Base-by-base conservation (phyloP, 2,113 vertebrate genomes). In the Spea multiplicata region DNA sequence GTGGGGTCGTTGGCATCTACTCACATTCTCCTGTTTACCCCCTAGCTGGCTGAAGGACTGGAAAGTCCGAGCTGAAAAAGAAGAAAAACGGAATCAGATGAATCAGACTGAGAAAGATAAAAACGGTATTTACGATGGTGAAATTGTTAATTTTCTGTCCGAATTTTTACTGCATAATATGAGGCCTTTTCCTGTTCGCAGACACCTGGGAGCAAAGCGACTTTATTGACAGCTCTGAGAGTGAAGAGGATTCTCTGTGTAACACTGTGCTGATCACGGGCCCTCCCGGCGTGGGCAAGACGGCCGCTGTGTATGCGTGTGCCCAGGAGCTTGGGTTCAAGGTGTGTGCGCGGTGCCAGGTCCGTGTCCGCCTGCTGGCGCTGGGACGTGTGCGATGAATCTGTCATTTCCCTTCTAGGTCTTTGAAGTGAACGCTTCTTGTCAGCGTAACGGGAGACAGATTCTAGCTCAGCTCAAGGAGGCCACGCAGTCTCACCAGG, bases 391-490 rank as follows among this genome's bases (percentile, higher is more conserved):
- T 30, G 6, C 30, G 64, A 3, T 8, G 8, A 4, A 7, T 17
- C 17, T 9, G 6, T 8, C 3, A 44, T 44, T 14, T 64, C 65
- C 14, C 0, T 49, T 87, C 48, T 80, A 98, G 96, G 94, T 98
- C 80, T 97, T 98, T 88, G 97, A 99, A 89, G 97, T 99, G 71
- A 99, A 99, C 82, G 94, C 94, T 53, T 98, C 97, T 30, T 97
- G 94, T 65, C 95, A 93, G 86, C 95, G 96, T 52, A 93, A 88
- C 8, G 96, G 97, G 3, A 91, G 92, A 59, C 93, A 94, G 62
- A 91, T 98, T 66, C 84, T 98, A 9, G 91, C 95, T 75, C 96
- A 98, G 74, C 89, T 99, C 14, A 96, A 92, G 75, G 97, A 99
- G 87, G 95, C 95, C 17, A 98, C 96, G 52, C 97, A 97, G 86